phyloP scores from a whole-genome alignment of 2,888 invertebrate species.

The Emmelina monodactyla region DNA sequence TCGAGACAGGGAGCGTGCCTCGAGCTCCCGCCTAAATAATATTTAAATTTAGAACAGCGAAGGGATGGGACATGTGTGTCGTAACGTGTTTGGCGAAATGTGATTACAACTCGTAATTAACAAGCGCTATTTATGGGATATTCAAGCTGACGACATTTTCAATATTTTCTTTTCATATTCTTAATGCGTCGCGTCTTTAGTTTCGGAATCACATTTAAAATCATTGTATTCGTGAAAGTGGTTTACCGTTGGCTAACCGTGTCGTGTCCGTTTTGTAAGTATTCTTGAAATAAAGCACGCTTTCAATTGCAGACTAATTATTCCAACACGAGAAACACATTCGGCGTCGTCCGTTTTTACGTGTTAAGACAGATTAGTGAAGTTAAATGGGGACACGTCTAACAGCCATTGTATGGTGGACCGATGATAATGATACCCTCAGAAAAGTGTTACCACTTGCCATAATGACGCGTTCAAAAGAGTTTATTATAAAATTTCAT shows the following conservation, averaged over 20 bases:
- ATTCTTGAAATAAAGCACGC: slow-evolving; percentile 61
- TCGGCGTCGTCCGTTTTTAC: slow-evolving; percentile 55
- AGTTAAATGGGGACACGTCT: slow-evolving; percentile 49
- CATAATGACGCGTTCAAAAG: slow-evolving; percentile 51
- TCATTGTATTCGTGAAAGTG: slow-evolving; percentile 60
- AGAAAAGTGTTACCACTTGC: slow-evolving; percentile 54
- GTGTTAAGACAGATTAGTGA: slow-evolving; percentile 62
- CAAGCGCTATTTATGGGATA: slow-evolving; percentile 51
- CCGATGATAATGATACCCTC: slow-evolving; percentile 59
- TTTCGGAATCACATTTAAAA: slow-evolving; percentile 45
- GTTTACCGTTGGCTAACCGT: slow-evolving; percentile 58
- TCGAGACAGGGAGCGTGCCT: slow-evolving; percentile 50
- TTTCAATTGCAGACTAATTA: slow-evolving; percentile 66
- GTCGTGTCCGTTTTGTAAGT: slow-evolving; percentile 55
- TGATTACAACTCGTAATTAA: slow-evolving; percentile 63
- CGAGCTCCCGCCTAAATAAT: slow-evolving; percentile 51
- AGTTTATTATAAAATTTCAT: slow-evolving; percentile 59
- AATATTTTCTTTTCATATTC: slow-evolving; percentile 41
- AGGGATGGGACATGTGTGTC: slow-evolving; percentile 65
- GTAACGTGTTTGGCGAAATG: slow-evolving; percentile 66
- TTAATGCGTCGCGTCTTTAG: slow-evolving; percentile 24
- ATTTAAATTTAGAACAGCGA: slow-evolving; percentile 63
- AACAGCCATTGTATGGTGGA: slow-evolving; percentile 47
- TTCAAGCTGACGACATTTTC: slow-evolving; percentile 28
- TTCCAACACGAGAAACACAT: slow-evolving; percentile 64